Percentiles rank a stretch among this genome's conserved stretches.
Evolutionary conservation across 2,113 vertebrate genomes (phyloP).

Genomic region (Rhea americana): DNA sequence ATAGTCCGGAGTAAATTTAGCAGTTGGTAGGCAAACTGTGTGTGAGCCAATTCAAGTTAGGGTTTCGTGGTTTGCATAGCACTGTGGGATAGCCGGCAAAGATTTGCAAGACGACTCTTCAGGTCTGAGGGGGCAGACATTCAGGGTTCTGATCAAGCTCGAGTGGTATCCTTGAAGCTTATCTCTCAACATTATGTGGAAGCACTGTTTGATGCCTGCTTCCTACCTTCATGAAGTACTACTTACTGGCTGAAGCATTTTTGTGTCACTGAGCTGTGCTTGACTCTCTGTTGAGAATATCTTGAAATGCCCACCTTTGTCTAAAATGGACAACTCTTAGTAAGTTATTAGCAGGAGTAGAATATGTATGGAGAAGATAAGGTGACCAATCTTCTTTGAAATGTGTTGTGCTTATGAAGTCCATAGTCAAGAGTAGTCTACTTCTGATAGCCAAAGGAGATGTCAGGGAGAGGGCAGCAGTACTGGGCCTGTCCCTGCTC

Average conservation of each 20-base stretch:
- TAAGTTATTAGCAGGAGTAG: background rate
- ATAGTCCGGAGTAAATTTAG: background rate
- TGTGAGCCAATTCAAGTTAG: background rate
- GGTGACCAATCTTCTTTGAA: background rate
- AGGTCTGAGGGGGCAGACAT: background rate
- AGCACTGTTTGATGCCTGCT: background rate
- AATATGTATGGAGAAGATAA: background rate
- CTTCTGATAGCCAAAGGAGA: background rate
- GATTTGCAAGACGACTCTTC: background rate
- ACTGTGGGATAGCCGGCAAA: background rate
- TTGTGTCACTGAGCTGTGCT: background rate
- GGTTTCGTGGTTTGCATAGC: background rate
- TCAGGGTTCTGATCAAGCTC: background rate
- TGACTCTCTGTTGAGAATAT: background rate
- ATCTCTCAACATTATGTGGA: fast-evolving
- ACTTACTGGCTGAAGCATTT: background rate
- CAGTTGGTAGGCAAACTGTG: background rate
- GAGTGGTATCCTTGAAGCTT: background rate
- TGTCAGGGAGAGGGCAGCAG: fast-evolving
- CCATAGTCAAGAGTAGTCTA: background rate
- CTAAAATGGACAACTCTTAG: background rate
- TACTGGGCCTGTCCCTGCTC: background rate
- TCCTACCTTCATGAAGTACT: background rate
- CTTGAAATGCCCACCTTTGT: background rate
- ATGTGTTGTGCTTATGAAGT: background rate